Evolutionary conservation across 92 coral and sea anemone species (phyloP), one percentile per base, ranked within the genome.

Genomic region (Umimayanthus kanabou): DNA sequence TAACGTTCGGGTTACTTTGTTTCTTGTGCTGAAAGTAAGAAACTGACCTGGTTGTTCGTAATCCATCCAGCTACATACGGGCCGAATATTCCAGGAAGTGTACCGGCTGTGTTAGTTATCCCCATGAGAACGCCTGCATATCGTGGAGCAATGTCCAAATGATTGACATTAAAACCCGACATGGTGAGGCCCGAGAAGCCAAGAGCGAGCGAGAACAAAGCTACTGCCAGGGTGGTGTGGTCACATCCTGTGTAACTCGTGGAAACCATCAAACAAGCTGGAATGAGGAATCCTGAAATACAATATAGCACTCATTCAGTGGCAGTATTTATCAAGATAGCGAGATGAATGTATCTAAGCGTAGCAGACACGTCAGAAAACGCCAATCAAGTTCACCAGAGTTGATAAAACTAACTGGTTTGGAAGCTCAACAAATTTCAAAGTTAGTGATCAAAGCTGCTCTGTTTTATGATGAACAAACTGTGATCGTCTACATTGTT

Each of bases 111-210:
- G 84, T 97, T 97, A 5, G 97, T 91, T 53, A 97, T 93, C 6
- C 98, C 99, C 97, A 97, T 91, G 14, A 97, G 92, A 8, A 97
- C 91, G n/a, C 98, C 99, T 0, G 99, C 98, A 80, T 93, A 97
- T 81, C 99, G 91, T 3, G 99, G 96, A 25, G 98, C 96, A 53
- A 97, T 91, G 80, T 97, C 99, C 90, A 97, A 88, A 86, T 95
- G 97, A 57, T 95, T 97, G 73, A 95, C 93, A 69, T 89, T 90
- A 77, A 37, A 94, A 0, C 96, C 95, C 2, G 96, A 78, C 43
- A 82, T 81, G 37, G 86, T 73, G 13, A 95, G 67, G 26, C 96
- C 95, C 22, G 81, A 77, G 70, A 92, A 65, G 1, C 94, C 93
- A 65, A 95, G 91, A 42, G 99, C 94, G 74, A 89, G 64, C 13